These are phyloP conservation scores for Sinohyriopsis cumingii DNA, from an alignment of 2,888 invertebrate genomes.

Conservation along the genomic window DNA sequence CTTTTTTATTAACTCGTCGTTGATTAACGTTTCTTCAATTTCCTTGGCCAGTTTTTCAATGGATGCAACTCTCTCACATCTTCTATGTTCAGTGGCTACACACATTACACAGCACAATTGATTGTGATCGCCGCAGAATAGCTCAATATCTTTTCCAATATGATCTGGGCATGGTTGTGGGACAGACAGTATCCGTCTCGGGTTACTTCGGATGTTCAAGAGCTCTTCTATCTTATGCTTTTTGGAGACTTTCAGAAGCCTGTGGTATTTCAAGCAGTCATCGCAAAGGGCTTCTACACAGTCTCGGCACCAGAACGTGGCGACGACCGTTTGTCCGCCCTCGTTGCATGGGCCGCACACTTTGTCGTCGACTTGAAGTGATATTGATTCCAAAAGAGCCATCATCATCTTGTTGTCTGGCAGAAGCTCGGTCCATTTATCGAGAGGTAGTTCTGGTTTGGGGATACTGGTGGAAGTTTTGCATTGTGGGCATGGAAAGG, in stretches of 20 bases:
- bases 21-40: constrained; percentile 36
- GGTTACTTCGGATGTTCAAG: constrained; percentile 34
- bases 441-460: constrained; percentile 34
- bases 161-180: constrained; percentile 40
- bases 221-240: constrained; percentile 40
- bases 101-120: constrained; percentile 40
- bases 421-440: constrained; percentile 40
- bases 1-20: constrained; percentile 35
- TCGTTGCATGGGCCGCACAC: constrained; percentile 39
- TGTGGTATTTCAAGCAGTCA: constrained; percentile 37
- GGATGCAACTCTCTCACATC: constrained; percentile 39
- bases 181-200: constrained; percentile 34
- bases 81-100: constrained; percentile 36
- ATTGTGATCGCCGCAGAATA: constrained; percentile 40
- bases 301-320: constrained; percentile 43
- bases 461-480: constrained; percentile 23
- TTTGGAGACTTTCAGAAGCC: constrained; percentile 37
- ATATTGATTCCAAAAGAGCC: constrained; percentile 33
- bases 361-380: constrained; percentile 36
- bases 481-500: constrained; percentile 38
- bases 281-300: constrained; percentile 39
- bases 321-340: constrained; percentile 32
- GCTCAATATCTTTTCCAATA: constrained; percentile 39
- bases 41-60: constrained; percentile 39
- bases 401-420: constrained; percentile 42